phyloP scores from a whole-genome alignment of 2,888 invertebrate genomes.

The Eupeodes latifasciatus region DNA sequence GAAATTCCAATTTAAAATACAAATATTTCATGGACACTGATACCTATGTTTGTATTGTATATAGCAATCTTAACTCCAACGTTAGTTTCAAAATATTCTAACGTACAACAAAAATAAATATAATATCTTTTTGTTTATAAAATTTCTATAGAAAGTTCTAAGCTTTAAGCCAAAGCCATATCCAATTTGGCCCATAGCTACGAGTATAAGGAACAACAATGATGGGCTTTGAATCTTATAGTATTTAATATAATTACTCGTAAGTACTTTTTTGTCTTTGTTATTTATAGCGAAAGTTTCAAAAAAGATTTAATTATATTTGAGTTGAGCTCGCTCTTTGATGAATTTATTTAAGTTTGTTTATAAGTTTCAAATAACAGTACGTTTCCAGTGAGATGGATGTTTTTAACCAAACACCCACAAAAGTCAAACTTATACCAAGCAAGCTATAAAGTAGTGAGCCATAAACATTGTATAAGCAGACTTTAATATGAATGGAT shows the following conservation, averaged over 20 bases:
- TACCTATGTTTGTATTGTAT: no score
- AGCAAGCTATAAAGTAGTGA: no score
- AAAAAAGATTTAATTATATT: constrained; percentile 2
- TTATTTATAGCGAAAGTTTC: constrained; percentile 50
- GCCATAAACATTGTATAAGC: no score
- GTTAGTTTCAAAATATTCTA: no score
- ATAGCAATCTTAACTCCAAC: no score
- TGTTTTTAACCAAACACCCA: neutral
- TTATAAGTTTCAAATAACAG: constrained; percentile 14
- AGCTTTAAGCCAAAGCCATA: neutral
- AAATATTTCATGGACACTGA: no score
- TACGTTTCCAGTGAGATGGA: constrained; percentile 43
- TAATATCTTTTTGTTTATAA: neutral
- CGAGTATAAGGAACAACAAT: neutral
- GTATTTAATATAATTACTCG: neutral
- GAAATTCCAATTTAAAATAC: no score
- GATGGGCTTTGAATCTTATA: neutral
- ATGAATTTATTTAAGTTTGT: neutral
- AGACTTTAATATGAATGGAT: no score
- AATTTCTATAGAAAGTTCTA: constrained; percentile 5
- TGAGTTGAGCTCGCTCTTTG: constrained; percentile 9
- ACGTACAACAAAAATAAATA: no score
- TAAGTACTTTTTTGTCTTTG: neutral
- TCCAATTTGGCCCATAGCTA: neutral
- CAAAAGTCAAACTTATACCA: neutral